These are phyloP conservation scores for Hipparchia semele DNA, from an alignment of 2,888 invertebrate species.

Conservation along the genomic window DNA sequence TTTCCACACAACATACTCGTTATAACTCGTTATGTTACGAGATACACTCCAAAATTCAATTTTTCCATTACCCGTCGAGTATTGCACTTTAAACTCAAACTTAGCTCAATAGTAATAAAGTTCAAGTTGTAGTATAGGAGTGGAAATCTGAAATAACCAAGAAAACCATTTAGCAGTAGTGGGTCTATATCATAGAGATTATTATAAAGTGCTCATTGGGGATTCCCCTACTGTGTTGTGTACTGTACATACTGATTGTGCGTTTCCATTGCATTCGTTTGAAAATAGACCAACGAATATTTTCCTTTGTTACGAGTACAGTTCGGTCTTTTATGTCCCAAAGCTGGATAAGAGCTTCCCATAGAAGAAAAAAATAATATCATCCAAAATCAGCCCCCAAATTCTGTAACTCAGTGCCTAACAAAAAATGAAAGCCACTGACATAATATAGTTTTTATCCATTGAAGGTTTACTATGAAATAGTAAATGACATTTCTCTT, in stretches of 20 bases:
- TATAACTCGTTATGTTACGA: conserved; percentile 56
- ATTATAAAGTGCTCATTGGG: conserved; percentile 80
- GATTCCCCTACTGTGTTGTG: conserved; percentile 71
- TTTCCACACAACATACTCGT: conserved; percentile 63
- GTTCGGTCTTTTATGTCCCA: too few relatives aligned
- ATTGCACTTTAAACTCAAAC: conserved; percentile 26
- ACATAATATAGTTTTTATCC: too few relatives aligned
- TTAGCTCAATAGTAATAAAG: conserved; percentile 24
- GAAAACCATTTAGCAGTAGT: conserved; percentile 59
- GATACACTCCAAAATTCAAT: conserved; percentile 66
- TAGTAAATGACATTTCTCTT: too few relatives aligned
- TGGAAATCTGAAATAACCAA: conserved; percentile 59
- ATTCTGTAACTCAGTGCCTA: too few relatives aligned
- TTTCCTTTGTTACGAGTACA: too few relatives aligned
- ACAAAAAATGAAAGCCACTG: too few relatives aligned
- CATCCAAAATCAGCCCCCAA: too few relatives aligned
- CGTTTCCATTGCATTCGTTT: conserved; percentile 35
- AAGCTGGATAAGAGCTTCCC: too few relatives aligned
- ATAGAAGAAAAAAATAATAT: too few relatives aligned
- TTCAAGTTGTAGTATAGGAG: conserved; percentile 18
- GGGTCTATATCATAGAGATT: conserved; percentile 67
- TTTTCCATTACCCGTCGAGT: conserved; percentile 45
- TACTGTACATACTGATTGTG: conserved; percentile 37
- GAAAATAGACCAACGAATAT: background rate
- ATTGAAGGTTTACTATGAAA: too few relatives aligned